A percentile compares a stretch with the other conserved stretches of the same genome.
phyloP scores from a whole-genome alignment of 2,797 vertebrate species.

The Melanotaenia boesemani region DNA sequence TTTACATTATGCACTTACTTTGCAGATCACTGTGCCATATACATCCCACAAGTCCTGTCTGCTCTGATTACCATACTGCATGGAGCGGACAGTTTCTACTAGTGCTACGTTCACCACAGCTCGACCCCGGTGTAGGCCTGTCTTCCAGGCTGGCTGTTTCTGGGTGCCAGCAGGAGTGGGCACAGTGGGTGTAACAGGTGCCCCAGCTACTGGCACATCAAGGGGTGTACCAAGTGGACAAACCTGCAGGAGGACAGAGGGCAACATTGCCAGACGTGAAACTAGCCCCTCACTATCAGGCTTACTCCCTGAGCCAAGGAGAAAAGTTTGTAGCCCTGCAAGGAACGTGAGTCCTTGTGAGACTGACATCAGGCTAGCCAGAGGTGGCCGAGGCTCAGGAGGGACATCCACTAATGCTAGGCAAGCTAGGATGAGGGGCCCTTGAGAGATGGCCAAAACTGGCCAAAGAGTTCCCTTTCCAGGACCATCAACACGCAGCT shows the following conservation, averaged over 20 bases:
- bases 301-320: slow-evolving; percentile 83
- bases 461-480: slow-evolving; percentile 88
- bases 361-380: slow-evolving; percentile 87
- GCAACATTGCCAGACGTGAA: slow-evolving; percentile 84
- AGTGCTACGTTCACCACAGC: slow-evolving; percentile 88
- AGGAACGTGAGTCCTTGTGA: slow-evolving; percentile 90
- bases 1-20: slow-evolving; percentile 82
- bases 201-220: slow-evolving; percentile 78
- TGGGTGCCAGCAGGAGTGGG: slow-evolving; percentile 73
- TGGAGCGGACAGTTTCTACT: slow-evolving; percentile 91
- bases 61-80: slow-evolving; percentile 90
- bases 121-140: slow-evolving; percentile 87
- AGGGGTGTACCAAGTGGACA: slow-evolving; percentile 92
- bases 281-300: slow-evolving; percentile 83
- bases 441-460: slow-evolving; percentile 85
- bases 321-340: slow-evolving; percentile 86
- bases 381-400: slow-evolving; percentile 85
- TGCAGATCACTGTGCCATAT: slow-evolving; percentile 91
- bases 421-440: slow-evolving; percentile 86
- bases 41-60: slow-evolving; percentile 93
- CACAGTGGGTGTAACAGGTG: slow-evolving; percentile 44
- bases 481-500: slow-evolving; percentile 75
- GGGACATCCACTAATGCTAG: slow-evolving; percentile 89
- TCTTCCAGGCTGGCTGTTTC: slow-evolving; percentile 93
- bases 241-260: slow-evolving; percentile 86